Percentiles rank a stretch among this genome's conserved stretches.
phyloP scores from a whole-genome alignment of 2,113 vertebrate species.

The Aramus guarauna region DNA sequence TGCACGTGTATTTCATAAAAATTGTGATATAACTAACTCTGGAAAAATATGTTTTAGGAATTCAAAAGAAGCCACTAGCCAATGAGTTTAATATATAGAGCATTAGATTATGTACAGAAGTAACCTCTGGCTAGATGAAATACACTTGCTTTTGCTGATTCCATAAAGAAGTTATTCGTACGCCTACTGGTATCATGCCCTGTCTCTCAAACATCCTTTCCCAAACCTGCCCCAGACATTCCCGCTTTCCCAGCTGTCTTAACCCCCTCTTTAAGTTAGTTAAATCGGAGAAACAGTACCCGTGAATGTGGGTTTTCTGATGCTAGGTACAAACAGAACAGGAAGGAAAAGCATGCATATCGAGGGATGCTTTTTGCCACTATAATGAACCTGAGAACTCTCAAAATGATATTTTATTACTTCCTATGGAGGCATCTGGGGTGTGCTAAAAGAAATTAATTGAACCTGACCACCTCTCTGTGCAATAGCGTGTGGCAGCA shows the following conservation, averaged over 20 bases:
- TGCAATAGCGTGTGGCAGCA: background rate
- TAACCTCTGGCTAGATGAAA: background rate
- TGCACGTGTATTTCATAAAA: background rate
- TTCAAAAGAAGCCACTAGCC: background rate
- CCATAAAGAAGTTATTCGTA: background rate
- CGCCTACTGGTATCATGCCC: background rate
- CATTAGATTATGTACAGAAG: background rate
- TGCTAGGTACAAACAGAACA: background rate
- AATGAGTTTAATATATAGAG: rapidly evolving
- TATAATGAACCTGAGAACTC: background rate
- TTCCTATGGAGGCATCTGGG: background rate
- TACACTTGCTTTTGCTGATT: background rate
- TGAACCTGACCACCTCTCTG: background rate
- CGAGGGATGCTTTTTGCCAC: background rate
- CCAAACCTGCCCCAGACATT: background rate
- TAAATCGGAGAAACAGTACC: background rate
- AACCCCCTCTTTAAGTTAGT: background rate
- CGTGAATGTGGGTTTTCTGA: background rate
- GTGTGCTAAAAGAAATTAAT: background rate
- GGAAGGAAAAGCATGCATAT: background rate
- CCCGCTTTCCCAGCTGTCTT: background rate
- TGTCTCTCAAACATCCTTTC: background rate
- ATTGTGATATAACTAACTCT: background rate
- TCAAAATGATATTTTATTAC: background rate
- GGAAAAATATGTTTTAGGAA: background rate